Evolutionary conservation across 1,140 invertebrate genomes (phyloP), one percentile per base, ranked within the genome.

Genomic region (Gryllus bimaculatus): DNA sequence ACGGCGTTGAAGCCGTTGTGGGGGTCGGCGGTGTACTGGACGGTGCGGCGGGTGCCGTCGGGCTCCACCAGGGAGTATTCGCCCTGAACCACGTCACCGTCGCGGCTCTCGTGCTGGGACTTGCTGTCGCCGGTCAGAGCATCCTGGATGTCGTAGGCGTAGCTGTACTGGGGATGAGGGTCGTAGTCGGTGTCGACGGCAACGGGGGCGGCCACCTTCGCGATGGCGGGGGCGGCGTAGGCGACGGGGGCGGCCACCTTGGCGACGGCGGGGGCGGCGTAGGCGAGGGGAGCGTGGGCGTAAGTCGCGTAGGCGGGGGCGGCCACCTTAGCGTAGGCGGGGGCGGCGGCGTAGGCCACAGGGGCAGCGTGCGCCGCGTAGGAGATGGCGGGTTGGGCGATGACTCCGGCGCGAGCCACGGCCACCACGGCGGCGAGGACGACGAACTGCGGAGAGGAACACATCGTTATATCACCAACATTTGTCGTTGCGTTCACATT

Each of bases 271-370:
- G 81, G 80, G 0, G 82, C 80, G 0, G 81, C 77, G 8, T 81
- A 81, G 6, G 78, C 81, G 4, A 80, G 47, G 73, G 79, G 73
- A 47, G 76, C 77, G 74, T 79, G 75, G 47, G 78, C 82, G 80
- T 81, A 83, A n/a, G 81, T 78, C 48, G 80, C 82, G 15, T 76
- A 8, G 77, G 83, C 82, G 48, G 85, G 84, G 6, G 83, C 81
- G 13, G 83, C 78, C 7, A 82, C 83, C 8, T 82, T 78, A 18
- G 83, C 76, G 8, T 84, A 81, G 13, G 83, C 84, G 78, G 83
- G 82, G 1, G 8, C 49, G 26, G 18, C 12, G 74, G 26, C 78
- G 21, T 66, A 47, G 8, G 74, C 76, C 20, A 79, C 82, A 48
- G 73, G 77, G 13, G 80, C 80, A 15, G 47, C 78, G 74, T 47